Percentiles rank a stretch among this genome's conserved stretches.
phyloP scores from a whole-genome alignment of 2,113 vertebrate species.

The Lampris megalopsis region DNA sequence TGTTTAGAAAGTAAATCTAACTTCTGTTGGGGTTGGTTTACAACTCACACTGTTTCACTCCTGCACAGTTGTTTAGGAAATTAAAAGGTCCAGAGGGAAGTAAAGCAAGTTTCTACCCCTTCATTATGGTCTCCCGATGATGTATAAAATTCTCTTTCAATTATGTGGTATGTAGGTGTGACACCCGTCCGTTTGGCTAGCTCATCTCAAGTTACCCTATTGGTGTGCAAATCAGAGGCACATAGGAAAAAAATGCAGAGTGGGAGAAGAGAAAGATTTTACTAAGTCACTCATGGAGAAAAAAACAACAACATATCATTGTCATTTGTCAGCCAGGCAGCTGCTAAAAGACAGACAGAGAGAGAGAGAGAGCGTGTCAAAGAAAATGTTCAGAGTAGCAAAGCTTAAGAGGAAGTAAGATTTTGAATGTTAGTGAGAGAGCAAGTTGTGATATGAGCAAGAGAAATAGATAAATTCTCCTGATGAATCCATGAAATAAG shows the following conservation, averaged over 20 bases:
- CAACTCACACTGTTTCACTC: conserved; percentile 30
- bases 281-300: not conserved
- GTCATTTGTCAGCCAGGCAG: not conserved
- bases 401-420: no score
- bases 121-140: not conserved
- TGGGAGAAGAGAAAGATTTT: not conserved
- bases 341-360: not conserved
- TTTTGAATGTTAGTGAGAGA: no score
- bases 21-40: conserved; percentile 12
- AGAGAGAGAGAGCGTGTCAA: not conserved
- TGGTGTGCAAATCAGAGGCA: not conserved
- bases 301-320: not conserved
- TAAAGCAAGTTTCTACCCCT: conserved; percentile 24
- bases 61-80: conserved; percentile 15
- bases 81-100: conserved; percentile 20
- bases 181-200: not conserved
- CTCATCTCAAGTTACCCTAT: not conserved
- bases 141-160: not conserved
- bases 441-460: no score
- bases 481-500: no score
- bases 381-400: not conserved
- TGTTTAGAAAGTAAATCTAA: conserved; percentile 42
- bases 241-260: not conserved
- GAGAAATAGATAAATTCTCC: no score
- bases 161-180: conserved; percentile 3